phyloP scores from a whole-genome alignment of 2,888 invertebrate genomes.

The Cordilura impudica region DNA sequence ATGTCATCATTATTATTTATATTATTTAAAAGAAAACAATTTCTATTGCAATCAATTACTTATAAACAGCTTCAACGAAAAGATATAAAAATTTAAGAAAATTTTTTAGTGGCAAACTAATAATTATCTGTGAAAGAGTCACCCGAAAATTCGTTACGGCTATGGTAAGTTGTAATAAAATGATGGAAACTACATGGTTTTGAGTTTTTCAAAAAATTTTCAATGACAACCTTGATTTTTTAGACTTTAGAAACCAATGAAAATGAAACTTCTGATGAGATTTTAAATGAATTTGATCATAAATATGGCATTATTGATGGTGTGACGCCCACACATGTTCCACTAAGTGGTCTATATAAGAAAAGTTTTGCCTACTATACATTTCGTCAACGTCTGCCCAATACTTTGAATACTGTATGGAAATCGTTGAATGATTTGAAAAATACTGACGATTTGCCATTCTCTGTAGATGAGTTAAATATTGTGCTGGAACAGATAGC shows the following conservation, averaged over 20 bases:
- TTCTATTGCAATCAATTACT: conserved; percentile 15
- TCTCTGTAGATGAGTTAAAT: conserved; percentile 83
- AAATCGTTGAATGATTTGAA: conserved; percentile 81
- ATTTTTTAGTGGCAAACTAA: background rate
- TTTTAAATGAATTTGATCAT: conserved; percentile 71
- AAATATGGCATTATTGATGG: conserved; percentile 79
- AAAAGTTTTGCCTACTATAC: conserved; percentile 93
- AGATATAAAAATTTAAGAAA: background rate
- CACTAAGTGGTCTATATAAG: conserved; percentile 82
- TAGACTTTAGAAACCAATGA: conserved; percentile 22
- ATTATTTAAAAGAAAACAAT: conserved; percentile 10
- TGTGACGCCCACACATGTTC: conserved; percentile 81
- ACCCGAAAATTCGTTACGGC: background rate
- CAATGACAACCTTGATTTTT: conserved; percentile 21
- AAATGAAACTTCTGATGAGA: background rate
- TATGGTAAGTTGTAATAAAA: conserved; percentile 51
- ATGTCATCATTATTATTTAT: conserved; percentile 18
- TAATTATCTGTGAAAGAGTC: too few species aligned
- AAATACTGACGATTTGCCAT: background rate
- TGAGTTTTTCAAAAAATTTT: too few species aligned
- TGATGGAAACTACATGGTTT: conserved; percentile 27
- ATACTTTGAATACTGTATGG: conserved; percentile 80
- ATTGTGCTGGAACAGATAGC: conserved; percentile 86
- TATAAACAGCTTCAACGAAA: background rate
- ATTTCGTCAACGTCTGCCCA: conserved; percentile 90